Base-by-base conservation (phyloP, 1,140 invertebrate genomes). In the Ganaspis sp. region DNA sequence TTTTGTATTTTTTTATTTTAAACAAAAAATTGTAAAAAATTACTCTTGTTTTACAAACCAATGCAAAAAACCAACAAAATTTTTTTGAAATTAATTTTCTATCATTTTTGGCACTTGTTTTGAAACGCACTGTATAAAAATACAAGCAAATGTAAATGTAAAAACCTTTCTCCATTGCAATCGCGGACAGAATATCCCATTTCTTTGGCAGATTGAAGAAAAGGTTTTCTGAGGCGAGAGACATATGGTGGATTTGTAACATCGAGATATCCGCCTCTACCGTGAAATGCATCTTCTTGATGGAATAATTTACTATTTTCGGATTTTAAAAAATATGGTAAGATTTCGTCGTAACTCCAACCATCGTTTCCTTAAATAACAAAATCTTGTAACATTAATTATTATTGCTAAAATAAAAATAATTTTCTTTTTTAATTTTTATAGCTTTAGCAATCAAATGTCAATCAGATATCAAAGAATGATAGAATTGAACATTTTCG, bases 291-390 rank as follows among this genome's bases (percentile, higher is more conserved):
- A 1, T 93, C 94, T n/a, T 86, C 77, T 9, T 80, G 73, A 37
- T 54, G 64, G 15, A 69, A 54, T n/a, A 89, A 84, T 9, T 86
- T 88, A 75, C 92, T 92, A 77, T 95, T 94, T 90, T 97, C 96
- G 0, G 94, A 95, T 87, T 96, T 97, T 29, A 93, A 93, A 83
- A 98, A 98, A 87, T 97, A 98, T 0, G 94, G 95, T 9, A 97
- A 84, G 0, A 98, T 92, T 71, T 97, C 94, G 0, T 94, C 88
- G 87, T 96, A 99, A 21, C 94, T 94, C 98, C 98, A 99, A 0
- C 96, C 96, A 1, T 91, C 88, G 84, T 98, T 98, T 49, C 45
- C 45, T 49, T 3, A 4, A 45, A 45, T 45, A 4, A 12, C 4
- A 45, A 45, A 1, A 1, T n/a, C 5, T 45, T 12, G 3, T 12